Evolutionary conservation across 2,113 vertebrate genomes (phyloP).

Genomic region (Festucalex cinctus): DNA sequence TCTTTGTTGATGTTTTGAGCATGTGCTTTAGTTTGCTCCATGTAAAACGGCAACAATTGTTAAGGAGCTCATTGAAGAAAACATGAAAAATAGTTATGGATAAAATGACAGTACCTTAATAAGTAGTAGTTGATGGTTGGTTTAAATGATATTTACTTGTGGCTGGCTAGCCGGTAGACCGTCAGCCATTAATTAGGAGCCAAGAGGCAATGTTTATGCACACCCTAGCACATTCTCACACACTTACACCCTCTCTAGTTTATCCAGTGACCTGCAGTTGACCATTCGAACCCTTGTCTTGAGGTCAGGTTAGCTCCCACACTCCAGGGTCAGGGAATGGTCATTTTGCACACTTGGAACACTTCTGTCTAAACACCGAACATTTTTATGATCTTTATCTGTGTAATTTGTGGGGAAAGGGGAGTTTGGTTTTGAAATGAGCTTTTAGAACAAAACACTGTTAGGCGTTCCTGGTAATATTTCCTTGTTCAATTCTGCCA

Average conservation of each 20-base stretch:
- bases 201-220: slow-evolving; percentile 48
- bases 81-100: too few relatives aligned
- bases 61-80: background rate
- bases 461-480: slow-evolving; percentile 55
- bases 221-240: slow-evolving; percentile 34
- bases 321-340: slow-evolving; percentile 90
- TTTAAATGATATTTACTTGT: background rate
- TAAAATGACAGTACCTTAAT: background rate
- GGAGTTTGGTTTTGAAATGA: slow-evolving; percentile 56
- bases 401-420: slow-evolving; percentile 85
- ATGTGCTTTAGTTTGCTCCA: background rate
- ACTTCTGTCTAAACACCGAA: slow-evolving; percentile 74
- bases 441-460: slow-evolving; percentile 71
- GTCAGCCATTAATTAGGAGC: slow-evolving; percentile 65
- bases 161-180: slow-evolving; percentile 39
- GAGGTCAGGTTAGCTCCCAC: slow-evolving; percentile 84
- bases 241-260: slow-evolving; percentile 23
- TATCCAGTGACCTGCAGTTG: slow-evolving; percentile 88
- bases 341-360: slow-evolving; percentile 71
- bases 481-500: slow-evolving; percentile 37
- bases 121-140: slow-evolving; percentile 17
- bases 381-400: slow-evolving; percentile 90
- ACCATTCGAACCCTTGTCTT: slow-evolving; percentile 88
- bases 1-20: background rate
- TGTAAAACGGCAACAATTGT: background rate